These are phyloP conservation scores for Aphodius sticticus DNA, from an alignment of 2,888 invertebrate genomes.

Conservation along the genomic window DNA sequence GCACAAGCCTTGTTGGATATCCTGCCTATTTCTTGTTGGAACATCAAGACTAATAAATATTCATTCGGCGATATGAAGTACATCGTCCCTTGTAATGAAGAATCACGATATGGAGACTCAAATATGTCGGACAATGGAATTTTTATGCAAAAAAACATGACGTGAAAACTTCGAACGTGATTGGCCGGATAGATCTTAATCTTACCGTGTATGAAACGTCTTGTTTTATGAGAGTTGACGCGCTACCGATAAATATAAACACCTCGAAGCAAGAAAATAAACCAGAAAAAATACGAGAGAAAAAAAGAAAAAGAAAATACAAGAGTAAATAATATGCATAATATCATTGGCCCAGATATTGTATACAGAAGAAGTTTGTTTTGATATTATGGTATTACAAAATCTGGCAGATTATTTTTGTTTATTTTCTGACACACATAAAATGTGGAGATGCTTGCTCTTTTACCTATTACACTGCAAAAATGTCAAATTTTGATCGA, in stretches of 20 bases:
- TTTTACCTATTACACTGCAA: too few relatives aligned
- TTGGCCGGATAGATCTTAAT: constrained; percentile 29
- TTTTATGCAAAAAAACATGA: not conserved
- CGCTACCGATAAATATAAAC: constrained; percentile 26
- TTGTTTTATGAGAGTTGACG: constrained; percentile 34
- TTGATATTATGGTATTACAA: too few relatives aligned
- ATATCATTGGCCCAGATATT: too few relatives aligned
- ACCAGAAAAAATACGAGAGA: too few relatives aligned
- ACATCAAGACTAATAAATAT: not conserved
- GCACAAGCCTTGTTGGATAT: not conserved
- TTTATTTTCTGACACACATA: too few relatives aligned
- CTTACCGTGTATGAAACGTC: constrained; percentile 29
- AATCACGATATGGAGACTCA: not conserved
- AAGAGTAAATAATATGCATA: not conserved
- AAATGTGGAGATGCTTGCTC: too few relatives aligned
- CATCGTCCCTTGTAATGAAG: not conserved
- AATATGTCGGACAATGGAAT: not conserved
- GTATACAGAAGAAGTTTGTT: too few relatives aligned
- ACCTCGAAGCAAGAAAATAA: not conserved
- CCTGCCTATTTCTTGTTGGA: not conserved
- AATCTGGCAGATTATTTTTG: too few relatives aligned
- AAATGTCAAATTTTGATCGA: too few relatives aligned
- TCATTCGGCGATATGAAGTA: not conserved
- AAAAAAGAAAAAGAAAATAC: too few relatives aligned
- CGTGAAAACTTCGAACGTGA: not conserved